A percentile compares a stretch with the other conserved stretches of the same genome.
Conservation (phyloP, 1,140 invertebrate species). For the Tenebrio molitor region DNA sequence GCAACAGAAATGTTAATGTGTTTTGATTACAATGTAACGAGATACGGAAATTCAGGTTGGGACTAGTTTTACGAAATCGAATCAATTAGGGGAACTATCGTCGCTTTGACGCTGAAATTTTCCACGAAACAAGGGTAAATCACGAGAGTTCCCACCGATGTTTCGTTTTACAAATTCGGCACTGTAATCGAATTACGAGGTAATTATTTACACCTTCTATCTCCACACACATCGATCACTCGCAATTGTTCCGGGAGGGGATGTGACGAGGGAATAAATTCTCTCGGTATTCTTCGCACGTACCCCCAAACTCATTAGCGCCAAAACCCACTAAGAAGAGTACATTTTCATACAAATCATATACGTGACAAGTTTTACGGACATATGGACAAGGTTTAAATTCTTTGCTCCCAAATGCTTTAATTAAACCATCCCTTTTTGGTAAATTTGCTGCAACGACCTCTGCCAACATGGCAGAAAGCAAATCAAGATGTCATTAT, state of each 20-base stretch:
- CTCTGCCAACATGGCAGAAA: no score
- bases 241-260: background rate
- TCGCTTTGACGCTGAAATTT: background rate
- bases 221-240: constrained; percentile 8
- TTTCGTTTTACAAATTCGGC: background rate
- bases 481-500: no score
- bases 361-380: no score
- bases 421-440: no score
- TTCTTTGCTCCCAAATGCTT: no score
- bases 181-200: background rate
- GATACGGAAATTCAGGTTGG: constrained; percentile 1
- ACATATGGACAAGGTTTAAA: no score
- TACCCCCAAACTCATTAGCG: background rate
- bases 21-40: background rate
- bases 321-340: background rate
- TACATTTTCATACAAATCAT: constrained; percentile 3
- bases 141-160: background rate
- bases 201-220: background rate
- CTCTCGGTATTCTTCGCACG: background rate
- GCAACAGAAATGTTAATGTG: constrained; percentile 16
- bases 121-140: background rate
- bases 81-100: background rate
- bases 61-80: background rate
- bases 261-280: constrained; percentile 8
- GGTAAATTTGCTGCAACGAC: no score